A percentile compares a stretch with the other conserved stretches of the same genome.
These are phyloP conservation scores for Pogonophryne albipinna DNA, from an alignment of 2,797 vertebrate genomes.

Conservation along the genomic window DNA sequence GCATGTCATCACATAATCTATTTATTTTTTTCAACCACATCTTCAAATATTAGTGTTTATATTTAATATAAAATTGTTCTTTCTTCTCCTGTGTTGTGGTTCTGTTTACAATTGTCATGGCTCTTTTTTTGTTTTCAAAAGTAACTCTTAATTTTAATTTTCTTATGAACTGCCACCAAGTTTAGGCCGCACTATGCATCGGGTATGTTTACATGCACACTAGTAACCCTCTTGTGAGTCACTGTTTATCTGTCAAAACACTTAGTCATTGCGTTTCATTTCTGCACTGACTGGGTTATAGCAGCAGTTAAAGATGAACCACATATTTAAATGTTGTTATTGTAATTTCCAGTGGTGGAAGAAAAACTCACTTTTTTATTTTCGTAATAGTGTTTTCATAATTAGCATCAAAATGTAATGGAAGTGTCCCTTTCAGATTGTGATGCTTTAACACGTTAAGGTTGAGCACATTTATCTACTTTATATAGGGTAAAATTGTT, in stretches of 20 bases:
- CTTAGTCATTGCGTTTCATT: neutral
- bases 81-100: too few relatives aligned
- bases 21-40: too few relatives aligned
- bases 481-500: neutral
- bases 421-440: neutral
- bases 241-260: neutral
- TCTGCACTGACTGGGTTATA: constrained; percentile 1
- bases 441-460: neutral
- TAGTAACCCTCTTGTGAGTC: neutral
- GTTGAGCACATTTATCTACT: neutral
- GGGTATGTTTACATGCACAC: neutral
- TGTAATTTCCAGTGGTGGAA: neutral
- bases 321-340: neutral
- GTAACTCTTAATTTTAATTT: neutral
- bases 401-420: constrained; percentile 1
- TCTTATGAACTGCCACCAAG: neutral
- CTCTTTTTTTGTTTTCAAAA: neutral
- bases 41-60: too few relatives aligned
- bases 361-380: neutral
- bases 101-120: too few relatives aligned
- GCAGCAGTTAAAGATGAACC: constrained; percentile 5
- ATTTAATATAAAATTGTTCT: too few relatives aligned
- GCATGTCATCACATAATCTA: too few relatives aligned
- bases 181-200: neutral
- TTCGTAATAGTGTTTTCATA: neutral